A percentile compares a stretch with the other conserved stretches of the same genome.
Conservation (phyloP, 2,888 invertebrate species). For the Lampropteryx suffumata region DNA sequence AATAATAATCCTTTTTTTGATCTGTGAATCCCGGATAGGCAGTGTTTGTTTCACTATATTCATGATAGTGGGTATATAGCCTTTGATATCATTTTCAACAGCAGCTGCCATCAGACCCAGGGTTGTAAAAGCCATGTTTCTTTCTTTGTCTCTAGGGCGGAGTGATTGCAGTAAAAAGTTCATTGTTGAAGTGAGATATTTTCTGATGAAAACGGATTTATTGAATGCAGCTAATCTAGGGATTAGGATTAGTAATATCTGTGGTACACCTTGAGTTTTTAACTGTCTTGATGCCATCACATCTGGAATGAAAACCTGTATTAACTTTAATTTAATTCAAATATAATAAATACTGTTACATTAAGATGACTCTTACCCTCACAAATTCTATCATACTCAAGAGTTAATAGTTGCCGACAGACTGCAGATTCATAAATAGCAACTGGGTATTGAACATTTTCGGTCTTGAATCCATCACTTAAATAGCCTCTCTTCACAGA, state of each 20-base stretch:
- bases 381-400: conserved; percentile 92
- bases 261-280: conserved; percentile 92
- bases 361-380: conserved; percentile 58
- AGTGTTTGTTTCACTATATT: conserved; percentile 89
- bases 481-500: conserved; percentile 80
- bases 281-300: conserved; percentile 90
- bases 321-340: not conserved
- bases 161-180: conserved; percentile 89
- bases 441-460: conserved; percentile 79
- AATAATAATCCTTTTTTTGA: conserved; percentile 87
- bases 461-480: conserved; percentile 75
- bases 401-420: conserved; percentile 90
- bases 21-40: conserved; percentile 89
- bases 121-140: conserved; percentile 93
- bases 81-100: conserved; percentile 90
- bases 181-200: conserved; percentile 89
- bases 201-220: conserved; percentile 89
- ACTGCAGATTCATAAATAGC: conserved; percentile 93
- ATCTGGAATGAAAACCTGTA: conserved; percentile 67
- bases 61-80: conserved; percentile 92
- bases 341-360: not conserved
- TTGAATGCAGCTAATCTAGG: conserved; percentile 98
- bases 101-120: conserved; percentile 96
- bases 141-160: conserved; percentile 92
- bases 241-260: conserved; percentile 92